Evolutionary conservation across 2,113 vertebrate species (phyloP).

Genomic region (Melanostigma gelatinosum): DNA sequence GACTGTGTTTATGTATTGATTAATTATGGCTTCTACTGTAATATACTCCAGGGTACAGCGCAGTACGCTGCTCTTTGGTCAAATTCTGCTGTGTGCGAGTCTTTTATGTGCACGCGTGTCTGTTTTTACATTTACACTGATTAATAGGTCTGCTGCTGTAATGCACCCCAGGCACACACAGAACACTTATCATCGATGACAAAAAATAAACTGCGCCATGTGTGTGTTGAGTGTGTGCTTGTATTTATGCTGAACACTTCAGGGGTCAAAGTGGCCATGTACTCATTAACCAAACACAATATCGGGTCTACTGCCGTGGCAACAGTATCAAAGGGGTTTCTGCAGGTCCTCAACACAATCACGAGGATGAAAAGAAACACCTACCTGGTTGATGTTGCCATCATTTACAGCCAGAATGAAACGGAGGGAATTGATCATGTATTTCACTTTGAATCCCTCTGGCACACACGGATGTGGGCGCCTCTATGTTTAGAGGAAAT

Average conservation of each 20-base stretch:
- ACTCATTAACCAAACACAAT: constrained; percentile 59
- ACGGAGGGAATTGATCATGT: constrained; percentile 6
- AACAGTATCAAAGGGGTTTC: constrained; percentile 37
- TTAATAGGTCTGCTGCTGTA: constrained; percentile 53
- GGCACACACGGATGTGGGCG: background rate
- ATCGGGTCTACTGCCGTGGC: constrained; percentile 23
- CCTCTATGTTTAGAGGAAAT: background rate
- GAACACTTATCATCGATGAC: constrained; percentile 43
- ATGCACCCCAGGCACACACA: constrained; percentile 29
- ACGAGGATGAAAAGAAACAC: constrained; percentile 10
- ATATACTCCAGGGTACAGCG: constrained; percentile 48
- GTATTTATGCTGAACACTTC: constrained; percentile 29
- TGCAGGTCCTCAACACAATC: constrained; percentile 26
- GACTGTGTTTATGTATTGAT: constrained; percentile 67
- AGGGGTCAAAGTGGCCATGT: constrained; percentile 42
- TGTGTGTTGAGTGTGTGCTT: constrained; percentile 2
- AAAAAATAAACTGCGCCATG: background rate
- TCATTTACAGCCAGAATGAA: background rate
- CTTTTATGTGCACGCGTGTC: constrained; percentile 39
- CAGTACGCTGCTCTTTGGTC: constrained; percentile 49
- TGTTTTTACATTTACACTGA: constrained; percentile 52
- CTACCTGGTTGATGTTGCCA: background rate
- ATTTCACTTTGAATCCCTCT: background rate
- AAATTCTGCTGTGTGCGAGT: constrained; percentile 43
- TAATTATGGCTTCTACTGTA: constrained; percentile 52